phyloP scores from a whole-genome alignment of 2,797 vertebrate genomes.

The Australoheros facetus region DNA sequence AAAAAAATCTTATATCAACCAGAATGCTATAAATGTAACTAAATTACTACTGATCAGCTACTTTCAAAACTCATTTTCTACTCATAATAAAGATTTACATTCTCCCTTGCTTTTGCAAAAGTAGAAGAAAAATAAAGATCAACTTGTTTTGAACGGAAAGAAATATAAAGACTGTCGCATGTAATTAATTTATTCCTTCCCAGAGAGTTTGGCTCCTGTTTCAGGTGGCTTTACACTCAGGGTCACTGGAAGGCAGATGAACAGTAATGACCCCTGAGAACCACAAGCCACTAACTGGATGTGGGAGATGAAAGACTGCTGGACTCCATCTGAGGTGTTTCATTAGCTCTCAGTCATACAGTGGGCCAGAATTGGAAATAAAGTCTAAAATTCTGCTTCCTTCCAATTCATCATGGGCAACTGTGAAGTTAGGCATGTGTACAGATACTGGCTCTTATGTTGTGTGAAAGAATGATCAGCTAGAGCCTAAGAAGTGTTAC shows the following conservation, averaged over 20 bases:
- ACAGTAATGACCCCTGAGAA: constrained; percentile 11
- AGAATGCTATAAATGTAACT: background rate
- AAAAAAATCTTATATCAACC: too few species aligned
- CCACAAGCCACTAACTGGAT: background rate
- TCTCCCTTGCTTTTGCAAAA: background rate
- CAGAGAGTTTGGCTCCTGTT: background rate
- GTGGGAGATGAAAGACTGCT: constrained; percentile 36
- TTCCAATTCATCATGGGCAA: constrained; percentile 6
- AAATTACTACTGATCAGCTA: background rate
- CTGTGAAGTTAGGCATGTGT: background rate
- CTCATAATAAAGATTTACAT: background rate
- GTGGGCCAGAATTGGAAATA: background rate
- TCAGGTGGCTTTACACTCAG: background rate
- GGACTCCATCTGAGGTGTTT: constrained; percentile 50
- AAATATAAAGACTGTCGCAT: background rate
- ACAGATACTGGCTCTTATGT: background rate
- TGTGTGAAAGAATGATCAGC: constrained; percentile 3
- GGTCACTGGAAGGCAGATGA: background rate
- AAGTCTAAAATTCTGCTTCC: background rate
- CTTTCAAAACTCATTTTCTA: fast-evolving
- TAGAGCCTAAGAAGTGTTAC: constrained; percentile 23
- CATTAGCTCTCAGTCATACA: constrained; percentile 42
- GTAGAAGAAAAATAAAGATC: background rate
- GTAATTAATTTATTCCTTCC: background rate
- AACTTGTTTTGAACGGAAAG: background rate